Evolutionary conservation across 2,113 vertebrate genomes (phyloP).

Genomic region (Lepus timidus): DNA sequence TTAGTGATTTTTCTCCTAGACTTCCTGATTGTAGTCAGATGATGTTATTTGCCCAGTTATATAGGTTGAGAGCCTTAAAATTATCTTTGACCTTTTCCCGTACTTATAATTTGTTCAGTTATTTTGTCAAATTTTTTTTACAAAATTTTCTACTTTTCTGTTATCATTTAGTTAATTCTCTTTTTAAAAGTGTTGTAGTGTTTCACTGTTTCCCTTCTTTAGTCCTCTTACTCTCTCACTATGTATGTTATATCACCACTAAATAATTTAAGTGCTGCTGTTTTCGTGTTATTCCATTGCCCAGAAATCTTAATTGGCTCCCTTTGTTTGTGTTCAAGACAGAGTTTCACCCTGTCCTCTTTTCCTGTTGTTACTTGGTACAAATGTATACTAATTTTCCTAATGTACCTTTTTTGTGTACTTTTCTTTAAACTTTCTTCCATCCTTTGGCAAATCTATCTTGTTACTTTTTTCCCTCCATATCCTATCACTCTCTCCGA

Average conservation of each 20-base stretch:
- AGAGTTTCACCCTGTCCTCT: not conserved
- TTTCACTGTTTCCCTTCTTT: not conserved
- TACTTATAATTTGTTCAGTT: not conserved
- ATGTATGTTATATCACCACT: not conserved
- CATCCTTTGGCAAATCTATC: not conserved
- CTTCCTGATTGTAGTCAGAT: not conserved
- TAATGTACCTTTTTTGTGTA: not conserved
- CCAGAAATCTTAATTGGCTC: not conserved
- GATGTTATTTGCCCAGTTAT: not conserved
- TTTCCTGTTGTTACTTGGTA: not conserved
- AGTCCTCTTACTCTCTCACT: not conserved
- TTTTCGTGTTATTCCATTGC: not conserved
- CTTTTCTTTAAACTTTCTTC: not conserved
- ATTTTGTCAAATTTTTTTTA: not conserved
- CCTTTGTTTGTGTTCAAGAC: not conserved
- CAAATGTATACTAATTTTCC: not conserved
- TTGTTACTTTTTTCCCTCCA: not conserved
- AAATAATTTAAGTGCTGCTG: not conserved
- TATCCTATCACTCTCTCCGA: not conserved
- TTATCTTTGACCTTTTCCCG: not conserved
- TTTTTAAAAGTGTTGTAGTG: not conserved
- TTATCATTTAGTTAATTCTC: not conserved
- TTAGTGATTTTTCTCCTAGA: conserved; percentile 32
- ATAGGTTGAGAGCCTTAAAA: not conserved
- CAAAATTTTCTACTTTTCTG: not conserved